Conservation (phyloP, 2,888 invertebrate genomes). For the Agrochola lota region DNA sequence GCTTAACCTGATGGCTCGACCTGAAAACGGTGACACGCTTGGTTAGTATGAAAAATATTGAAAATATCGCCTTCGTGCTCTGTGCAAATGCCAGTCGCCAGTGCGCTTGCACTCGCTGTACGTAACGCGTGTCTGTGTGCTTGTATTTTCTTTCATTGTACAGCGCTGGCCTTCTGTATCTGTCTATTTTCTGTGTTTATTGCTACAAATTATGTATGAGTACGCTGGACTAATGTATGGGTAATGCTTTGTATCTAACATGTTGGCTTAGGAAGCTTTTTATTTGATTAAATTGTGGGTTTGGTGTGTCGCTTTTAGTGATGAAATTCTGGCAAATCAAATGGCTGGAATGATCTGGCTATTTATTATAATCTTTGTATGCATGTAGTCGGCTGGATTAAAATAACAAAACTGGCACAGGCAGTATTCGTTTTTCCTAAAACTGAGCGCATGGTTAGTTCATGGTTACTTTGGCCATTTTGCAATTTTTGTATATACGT, state of each 20-base stretch:
- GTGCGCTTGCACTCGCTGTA: neutral
- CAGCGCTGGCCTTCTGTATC: neutral
- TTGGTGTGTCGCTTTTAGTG: constrained; percentile 30
- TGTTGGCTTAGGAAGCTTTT: constrained; percentile 48
- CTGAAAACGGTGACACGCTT: too few relatives aligned
- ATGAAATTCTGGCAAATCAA: constrained; percentile 31
- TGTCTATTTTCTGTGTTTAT: constrained; percentile 12
- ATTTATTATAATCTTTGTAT: constrained; percentile 27
- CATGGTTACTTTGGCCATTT: too few relatives aligned
- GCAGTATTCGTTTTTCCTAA: neutral
- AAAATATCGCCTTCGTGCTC: neutral
- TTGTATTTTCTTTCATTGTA: neutral
- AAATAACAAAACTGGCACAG: neutral
- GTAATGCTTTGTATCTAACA: constrained; percentile 49
- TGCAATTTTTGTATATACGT: too few relatives aligned
- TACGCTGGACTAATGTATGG: constrained; percentile 46
- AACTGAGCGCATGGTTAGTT: neutral
- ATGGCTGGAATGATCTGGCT: neutral
- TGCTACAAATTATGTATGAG: constrained; percentile 55
- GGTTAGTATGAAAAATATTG: neutral
- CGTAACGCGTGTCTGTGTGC: neutral
- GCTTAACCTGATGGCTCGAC: too few relatives aligned
- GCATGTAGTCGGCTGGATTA: neutral
- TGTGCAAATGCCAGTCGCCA: neutral
- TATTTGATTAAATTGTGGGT: constrained; percentile 54